Evolutionary conservation across 2,888 invertebrate genomes (phyloP), one percentile per base, ranked within the genome.

Genomic region (Euclidia mi): DNA sequence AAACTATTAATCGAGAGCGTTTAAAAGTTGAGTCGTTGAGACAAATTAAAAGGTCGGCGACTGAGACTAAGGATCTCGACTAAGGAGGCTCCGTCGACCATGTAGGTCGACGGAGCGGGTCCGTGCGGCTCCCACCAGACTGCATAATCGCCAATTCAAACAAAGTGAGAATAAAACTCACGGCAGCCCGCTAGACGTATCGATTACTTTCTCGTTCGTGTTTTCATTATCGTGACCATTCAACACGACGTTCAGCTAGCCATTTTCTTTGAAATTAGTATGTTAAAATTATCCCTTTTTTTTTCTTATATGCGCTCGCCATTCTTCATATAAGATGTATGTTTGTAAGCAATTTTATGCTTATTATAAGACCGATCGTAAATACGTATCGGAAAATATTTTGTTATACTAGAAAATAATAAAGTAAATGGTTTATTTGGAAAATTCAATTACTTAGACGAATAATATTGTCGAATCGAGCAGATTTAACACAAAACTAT

Each of bases 161-260:
- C 59, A 50, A 64, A 61, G 50, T 57, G 57, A 65, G 65, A 71
- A 73, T 67, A 71, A 71, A 76, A 70, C 61, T 67, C 65, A 56
- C 42, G 48, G 41, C 47, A 48, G 31, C 59, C 34, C 68, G 68
- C 79, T 78, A 82, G 82, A 80, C 80, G 65, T 82, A 81, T 82
- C 74, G 82, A 82, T 82, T 80, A 56, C 53, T 62, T 60, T 70
- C 70, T 76, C 65, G 66, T 49, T 66, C 58, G 57, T 61, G 61
- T 49, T 62, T 65, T 68, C 65, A 48, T 49, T 65, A 56, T 74
- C 60, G 65, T 61, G 58, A 55, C 56, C 52, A 68, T 38, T 55
- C 40, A 28, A 32, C 59, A 53, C 56, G 45, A 50, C 43, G 43
- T 7, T 52, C 47, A 51, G 48, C 41, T 61, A 58, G 62, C 53